Percentiles rank a stretch among this genome's conserved stretches.
These are phyloP conservation scores for Canis aureus DNA, from an alignment of 2,113 vertebrate genomes.

Conservation along the genomic window DNA sequence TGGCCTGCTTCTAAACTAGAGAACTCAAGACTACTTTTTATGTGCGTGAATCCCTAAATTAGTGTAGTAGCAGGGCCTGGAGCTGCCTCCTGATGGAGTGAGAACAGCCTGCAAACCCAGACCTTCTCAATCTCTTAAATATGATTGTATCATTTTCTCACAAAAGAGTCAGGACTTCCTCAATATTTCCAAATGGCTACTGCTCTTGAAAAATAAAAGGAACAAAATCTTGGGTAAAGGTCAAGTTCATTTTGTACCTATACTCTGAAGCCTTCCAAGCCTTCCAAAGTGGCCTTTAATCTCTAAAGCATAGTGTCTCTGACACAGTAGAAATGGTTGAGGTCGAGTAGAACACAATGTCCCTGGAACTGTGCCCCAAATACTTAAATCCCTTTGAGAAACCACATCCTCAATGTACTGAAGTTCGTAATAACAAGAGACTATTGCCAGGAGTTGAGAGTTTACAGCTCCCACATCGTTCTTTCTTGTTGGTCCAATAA, in stretches of 20 bases:
- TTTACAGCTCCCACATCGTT: conserved; percentile 20
- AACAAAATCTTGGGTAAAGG: conserved; percentile 12
- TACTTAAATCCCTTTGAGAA: conserved; percentile 55
- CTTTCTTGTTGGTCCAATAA: conserved; percentile 54
- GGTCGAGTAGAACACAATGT: conserved; percentile 58
- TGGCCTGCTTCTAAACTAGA: conserved; percentile 24
- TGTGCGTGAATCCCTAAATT: background rate
- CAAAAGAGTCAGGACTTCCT: background rate
- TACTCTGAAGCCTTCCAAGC: conserved; percentile 10
- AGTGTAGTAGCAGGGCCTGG: background rate
- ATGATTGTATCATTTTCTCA: conserved; percentile 13
- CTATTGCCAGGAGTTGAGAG: conserved; percentile 16
- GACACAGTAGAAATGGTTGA: conserved; percentile 24
- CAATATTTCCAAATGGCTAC: conserved; percentile 8
- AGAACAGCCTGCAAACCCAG: background rate
- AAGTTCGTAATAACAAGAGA: conserved; percentile 52
- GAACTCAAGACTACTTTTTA: background rate
- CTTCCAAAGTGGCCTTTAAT: conserved; percentile 52
- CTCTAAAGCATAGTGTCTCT: conserved; percentile 1
- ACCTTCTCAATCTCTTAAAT: conserved; percentile 30
- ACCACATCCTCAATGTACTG: conserved; percentile 23
- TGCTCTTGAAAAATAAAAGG: conserved; percentile 53
- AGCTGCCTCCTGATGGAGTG: background rate
- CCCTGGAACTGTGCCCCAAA: conserved; percentile 44
- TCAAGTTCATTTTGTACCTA: conserved; percentile 36